A percentile compares a stretch with the other conserved stretches of the same genome.
Conservation (phyloP, 2,797 vertebrate genomes). For the Crypturellus tataupa region DNA sequence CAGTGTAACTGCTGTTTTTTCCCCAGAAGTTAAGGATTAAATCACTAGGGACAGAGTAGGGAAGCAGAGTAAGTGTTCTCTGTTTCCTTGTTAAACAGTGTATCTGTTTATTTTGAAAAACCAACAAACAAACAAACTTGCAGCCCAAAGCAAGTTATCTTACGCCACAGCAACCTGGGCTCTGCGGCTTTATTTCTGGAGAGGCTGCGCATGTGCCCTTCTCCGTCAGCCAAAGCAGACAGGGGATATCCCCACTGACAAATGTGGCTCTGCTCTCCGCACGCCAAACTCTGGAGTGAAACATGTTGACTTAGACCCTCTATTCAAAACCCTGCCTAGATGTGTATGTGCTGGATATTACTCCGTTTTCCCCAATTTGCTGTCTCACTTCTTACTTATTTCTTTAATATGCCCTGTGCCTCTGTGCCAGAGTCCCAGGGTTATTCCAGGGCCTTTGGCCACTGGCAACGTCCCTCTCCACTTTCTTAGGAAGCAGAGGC, state of each 20-base stretch:
- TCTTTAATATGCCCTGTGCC: neutral
- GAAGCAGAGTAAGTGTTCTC: neutral
- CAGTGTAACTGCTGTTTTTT: neutral
- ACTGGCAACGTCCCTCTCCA: neutral
- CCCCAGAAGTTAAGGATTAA: neutral
- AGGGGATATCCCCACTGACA: neutral
- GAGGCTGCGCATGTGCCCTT: neutral
- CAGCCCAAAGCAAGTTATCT: neutral
- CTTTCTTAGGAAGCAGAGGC: neutral
- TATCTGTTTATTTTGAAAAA: neutral
- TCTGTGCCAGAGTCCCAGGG: neutral
- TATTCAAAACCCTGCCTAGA: neutral
- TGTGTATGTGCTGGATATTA: neutral
- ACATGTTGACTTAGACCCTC: neutral
- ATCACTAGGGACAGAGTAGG: neutral
- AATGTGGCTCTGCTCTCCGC: neutral
- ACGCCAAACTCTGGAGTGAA: neutral
- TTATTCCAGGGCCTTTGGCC: rapidly evolving
- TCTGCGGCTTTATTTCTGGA: constrained; percentile 7
- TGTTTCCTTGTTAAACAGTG: neutral
- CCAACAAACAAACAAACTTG: neutral
- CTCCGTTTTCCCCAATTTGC: neutral
- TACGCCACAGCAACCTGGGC: neutral
- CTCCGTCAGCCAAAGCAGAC: neutral
- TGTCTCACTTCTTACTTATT: neutral